Evolutionary conservation across 2,797 vertebrate species (phyloP), one percentile per base, ranked within the genome.

Genomic region (Erpetoichthys calabaricus): DNA sequence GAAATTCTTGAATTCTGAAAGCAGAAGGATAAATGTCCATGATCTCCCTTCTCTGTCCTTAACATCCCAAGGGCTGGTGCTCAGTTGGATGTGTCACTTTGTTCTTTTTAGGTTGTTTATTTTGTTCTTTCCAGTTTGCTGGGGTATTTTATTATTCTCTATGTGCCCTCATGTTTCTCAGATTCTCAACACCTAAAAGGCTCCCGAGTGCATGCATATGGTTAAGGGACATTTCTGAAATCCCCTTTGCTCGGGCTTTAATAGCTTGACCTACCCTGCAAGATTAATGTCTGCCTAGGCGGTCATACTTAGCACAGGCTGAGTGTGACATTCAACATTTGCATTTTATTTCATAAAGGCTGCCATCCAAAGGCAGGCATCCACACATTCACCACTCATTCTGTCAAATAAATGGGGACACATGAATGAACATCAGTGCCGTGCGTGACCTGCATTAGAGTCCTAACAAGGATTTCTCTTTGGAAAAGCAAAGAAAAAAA

Each of bases 381-480:
- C 25, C 25, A 25, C 25, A 25, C 8, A 56, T 60, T 45, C 42
- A 50, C 5, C 6, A 47, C 52, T 42, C 47, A 47, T 52, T 65
- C 2, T 2, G 53, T 62, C 55, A 53, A 43, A 42, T 52, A 45
- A 60, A 3, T 8, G 44, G 56, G 46, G 62, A 47, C 53, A 45
- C 3, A 3, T 59, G 64, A 62, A 56, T n/a, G 57, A 66, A 63
- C 52, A 62, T 3, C 56, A 45, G 43, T 51, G 57, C 47, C 42
- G n/a, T 56, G 60, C 47, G 6, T 7, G 46, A 58, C 55, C 60
- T 6, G 8, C 43, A 57, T n/a, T 44, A 56, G 47, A 57, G 51
- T 42, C 45, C 54, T 9, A 59, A 59, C 46, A 47, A 59, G 51
- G 49, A 53, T 25, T 45, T n/a, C 6, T 59, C 50, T 51, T 60